These are phyloP conservation scores for Hypotaenidia okinawae DNA, from an alignment of 2,797 vertebrate species.

Conservation along the genomic window DNA sequence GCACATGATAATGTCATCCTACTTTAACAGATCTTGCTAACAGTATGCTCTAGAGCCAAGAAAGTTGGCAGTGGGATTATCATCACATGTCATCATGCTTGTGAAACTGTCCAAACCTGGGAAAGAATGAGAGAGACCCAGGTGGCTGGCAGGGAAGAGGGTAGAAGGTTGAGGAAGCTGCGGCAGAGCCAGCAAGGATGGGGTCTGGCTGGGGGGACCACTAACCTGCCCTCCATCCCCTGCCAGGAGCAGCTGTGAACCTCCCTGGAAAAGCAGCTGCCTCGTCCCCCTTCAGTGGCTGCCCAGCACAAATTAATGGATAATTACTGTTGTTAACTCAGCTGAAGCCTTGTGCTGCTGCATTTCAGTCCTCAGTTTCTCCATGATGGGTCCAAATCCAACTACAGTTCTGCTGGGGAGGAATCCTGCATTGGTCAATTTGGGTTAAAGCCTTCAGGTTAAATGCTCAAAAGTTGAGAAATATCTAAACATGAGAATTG, in stretches of 20 bases:
- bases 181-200: not conserved
- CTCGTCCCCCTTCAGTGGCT: not conserved
- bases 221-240: too few species aligned
- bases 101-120: not conserved
- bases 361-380: not conserved
- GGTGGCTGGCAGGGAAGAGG: not conserved
- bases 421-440: not conserved
- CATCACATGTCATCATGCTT: not conserved
- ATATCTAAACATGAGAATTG: not conserved
- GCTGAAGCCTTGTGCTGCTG: not conserved
- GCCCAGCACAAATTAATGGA: not conserved
- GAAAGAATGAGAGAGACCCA: not conserved
- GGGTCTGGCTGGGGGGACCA: not conserved
- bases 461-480: not conserved
- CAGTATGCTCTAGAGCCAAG: not conserved
- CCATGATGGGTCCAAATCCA: not conserved
- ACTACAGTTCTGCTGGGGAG: not conserved
- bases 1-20: accelerated
- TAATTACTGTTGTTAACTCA: not conserved
- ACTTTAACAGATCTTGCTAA: not conserved
- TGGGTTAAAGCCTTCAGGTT: not conserved
- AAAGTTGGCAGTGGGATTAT: not conserved
- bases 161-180: not conserved
- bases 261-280: not conserved
- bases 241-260: not conserved